Percentiles rank a stretch among this genome's conserved stretches.
phyloP scores from a whole-genome alignment of 2,888 invertebrate species.

The Scrobipalpa costella region DNA sequence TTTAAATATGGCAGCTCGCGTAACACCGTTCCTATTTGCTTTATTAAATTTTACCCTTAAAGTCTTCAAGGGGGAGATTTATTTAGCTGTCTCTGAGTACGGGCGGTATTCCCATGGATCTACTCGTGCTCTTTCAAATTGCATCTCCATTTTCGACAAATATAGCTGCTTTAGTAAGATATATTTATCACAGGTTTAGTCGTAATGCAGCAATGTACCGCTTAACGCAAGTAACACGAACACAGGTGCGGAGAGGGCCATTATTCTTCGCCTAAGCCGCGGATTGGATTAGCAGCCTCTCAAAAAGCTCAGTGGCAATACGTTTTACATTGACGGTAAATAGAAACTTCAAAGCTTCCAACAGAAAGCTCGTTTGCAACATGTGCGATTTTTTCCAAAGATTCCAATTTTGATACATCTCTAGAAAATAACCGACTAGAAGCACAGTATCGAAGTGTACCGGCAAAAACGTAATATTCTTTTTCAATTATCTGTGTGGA shows the following conservation, averaged over 20 bases:
- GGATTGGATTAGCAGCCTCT: constrained; percentile 60
- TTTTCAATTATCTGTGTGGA: constrained; percentile 59
- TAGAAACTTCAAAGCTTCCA: constrained; percentile 3
- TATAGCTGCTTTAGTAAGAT: not conserved
- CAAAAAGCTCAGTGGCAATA: constrained; percentile 31
- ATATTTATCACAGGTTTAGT: not conserved
- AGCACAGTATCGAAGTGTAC: constrained; percentile 43
- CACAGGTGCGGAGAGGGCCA: constrained; percentile 31
- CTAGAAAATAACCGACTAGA: constrained; percentile 28
- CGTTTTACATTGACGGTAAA: constrained; percentile 26
- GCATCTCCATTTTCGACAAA: no score
- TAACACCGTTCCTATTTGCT: constrained; percentile 65
- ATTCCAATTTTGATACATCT: constrained; percentile 10
- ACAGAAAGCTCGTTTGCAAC: not conserved
- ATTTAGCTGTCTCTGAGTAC: constrained; percentile 60
- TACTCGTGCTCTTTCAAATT: not conserved
- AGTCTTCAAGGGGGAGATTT: constrained; percentile 62
- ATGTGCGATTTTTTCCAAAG: not conserved
- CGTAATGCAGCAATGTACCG: constrained; percentile 1
- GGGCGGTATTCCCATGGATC: constrained; percentile 36
- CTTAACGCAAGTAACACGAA: not conserved
- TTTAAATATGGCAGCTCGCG: constrained; percentile 53
- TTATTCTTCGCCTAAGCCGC: constrained; percentile 57
- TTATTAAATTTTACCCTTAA: constrained; percentile 68
- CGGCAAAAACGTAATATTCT: constrained; percentile 48